Conservation (phyloP, 2,113 vertebrate species). For the Paracyprichromis sp. region DNA sequence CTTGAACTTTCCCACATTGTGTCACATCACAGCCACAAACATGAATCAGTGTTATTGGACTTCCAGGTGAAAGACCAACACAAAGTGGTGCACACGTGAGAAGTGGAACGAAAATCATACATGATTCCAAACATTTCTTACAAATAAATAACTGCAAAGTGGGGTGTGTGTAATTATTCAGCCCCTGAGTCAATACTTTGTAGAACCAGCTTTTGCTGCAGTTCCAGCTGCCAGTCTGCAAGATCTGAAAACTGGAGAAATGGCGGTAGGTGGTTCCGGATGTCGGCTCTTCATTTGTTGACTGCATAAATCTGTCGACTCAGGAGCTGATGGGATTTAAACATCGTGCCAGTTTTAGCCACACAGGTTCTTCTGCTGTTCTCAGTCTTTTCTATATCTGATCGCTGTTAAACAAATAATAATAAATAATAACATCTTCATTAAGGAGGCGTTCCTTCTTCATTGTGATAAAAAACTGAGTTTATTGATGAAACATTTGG, state of each 20-base stretch:
- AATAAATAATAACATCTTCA: background rate
- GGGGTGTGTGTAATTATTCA: no score
- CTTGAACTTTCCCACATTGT: no score
- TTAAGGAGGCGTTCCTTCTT: background rate
- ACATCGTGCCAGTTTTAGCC: background rate
- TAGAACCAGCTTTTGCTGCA: no score
- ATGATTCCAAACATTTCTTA: no score
- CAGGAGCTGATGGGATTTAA: background rate
- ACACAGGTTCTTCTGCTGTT: background rate
- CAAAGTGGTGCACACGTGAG: no score
- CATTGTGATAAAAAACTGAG: background rate
- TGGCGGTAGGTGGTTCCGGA: background rate
- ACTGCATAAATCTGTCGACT: no score
- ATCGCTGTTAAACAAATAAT: background rate
- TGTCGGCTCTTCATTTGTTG: background rate
- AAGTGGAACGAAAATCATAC: no score
- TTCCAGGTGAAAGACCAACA: no score
- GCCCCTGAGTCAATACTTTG: no score
- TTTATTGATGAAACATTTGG: background rate
- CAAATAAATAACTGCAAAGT: no score
- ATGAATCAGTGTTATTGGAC: accelerated
- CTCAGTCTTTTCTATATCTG: background rate
- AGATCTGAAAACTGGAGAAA: background rate
- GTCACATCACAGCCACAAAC: no score
- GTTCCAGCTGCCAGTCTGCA: no score